Base-by-base conservation (phyloP, 2,113 vertebrate genomes). In the Anser cygnoides region DNA sequence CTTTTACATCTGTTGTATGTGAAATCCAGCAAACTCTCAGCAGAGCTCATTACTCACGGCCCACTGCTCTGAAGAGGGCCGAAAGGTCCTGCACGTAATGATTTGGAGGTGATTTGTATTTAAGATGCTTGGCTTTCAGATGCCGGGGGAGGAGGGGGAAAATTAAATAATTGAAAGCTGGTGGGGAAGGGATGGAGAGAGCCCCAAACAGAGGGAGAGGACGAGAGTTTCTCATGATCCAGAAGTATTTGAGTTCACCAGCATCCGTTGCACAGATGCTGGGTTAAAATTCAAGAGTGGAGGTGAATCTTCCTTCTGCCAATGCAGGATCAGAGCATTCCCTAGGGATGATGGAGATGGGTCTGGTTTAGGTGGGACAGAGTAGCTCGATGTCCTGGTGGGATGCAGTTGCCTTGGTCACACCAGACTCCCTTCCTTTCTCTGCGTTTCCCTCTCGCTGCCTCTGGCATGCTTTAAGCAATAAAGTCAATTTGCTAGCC, bases 21-120 rank as follows among this genome's bases (percentile, higher is more conserved):
- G 90, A 55, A 87, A 95, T 63, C 61, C 96, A 97, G 95, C 85
- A 84, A 97, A 97, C 93, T 97, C 97, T 97, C 97, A 95, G 93
- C 97, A 97, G 97, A 97, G 96, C 97, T 98, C 97, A 98, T 98
- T 98, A 98, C 96, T 90, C 76, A 1, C 7, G 22, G 97, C 93
- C 93, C 81, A 3, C 28, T 3, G 95, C 96, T 96, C 97, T 41
- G 89, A 94, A 20, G 89, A 76, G 95, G 97, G 96, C 97, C 8
- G 70, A 83, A 81, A 96, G 96, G 97, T 97, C 97, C 97, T 86
- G 75, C 88, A 78, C 29, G 78, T 96, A 97, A 97, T 96, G 97
- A 97, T 97, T 93, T 6, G 87, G 87, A 97, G 96, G 94, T 97
- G 96, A 98, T 98, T 97, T 97, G 96, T 98, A 97, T 98, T 98